These are phyloP conservation scores for Prionailurus viverrinus DNA, from an alignment of 2,113 vertebrate species.

Conservation along the genomic window DNA sequence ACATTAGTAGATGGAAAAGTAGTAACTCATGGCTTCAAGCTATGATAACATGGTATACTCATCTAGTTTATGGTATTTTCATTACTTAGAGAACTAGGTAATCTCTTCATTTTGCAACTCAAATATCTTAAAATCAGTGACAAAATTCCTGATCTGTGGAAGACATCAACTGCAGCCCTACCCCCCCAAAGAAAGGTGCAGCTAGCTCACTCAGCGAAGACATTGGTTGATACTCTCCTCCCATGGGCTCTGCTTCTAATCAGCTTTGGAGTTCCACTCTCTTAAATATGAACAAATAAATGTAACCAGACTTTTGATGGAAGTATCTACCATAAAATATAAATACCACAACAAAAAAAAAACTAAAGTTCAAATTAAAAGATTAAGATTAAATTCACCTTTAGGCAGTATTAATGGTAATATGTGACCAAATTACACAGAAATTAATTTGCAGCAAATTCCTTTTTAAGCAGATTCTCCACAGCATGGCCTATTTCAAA, in stretches of 20 bases:
- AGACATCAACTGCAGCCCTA: neutral
- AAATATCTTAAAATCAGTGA: neutral
- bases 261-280: neutral
- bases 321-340: neutral
- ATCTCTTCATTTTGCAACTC: neutral
- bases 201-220: neutral
- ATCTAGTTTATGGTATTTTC: neutral
- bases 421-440: neutral
- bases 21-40: neutral
- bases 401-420: neutral
- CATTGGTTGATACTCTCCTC: accelerated
- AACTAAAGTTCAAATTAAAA: constrained; percentile 4
- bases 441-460: neutral
- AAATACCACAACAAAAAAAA: neutral
- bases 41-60: neutral
- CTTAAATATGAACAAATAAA: neutral
- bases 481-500: neutral
- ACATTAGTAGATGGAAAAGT: neutral
- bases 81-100: neutral
- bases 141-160: neutral
- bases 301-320: neutral
- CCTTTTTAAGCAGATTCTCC: constrained; percentile 35
- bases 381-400: constrained; percentile 11
- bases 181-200: neutral
- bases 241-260: neutral